Evolutionary conservation across 2,797 vertebrate genomes (phyloP), one percentile per base, ranked within the genome.

Genomic region (Enteromius viviparus): DNA sequence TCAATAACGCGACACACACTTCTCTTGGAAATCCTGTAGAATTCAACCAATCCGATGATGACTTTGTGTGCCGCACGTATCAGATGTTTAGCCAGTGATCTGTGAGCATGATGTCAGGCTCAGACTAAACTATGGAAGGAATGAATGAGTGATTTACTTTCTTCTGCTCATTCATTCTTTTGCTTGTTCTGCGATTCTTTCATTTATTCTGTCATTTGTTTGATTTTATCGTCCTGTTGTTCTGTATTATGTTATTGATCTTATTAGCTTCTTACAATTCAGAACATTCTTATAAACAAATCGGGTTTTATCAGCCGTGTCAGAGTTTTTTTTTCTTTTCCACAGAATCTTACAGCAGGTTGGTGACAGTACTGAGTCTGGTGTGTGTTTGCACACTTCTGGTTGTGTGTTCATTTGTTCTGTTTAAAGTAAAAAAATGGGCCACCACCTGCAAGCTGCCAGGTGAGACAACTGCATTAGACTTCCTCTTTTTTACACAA

Each of bases 281-380:
- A 58, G 55, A 26, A 26, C 49, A 6, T 37, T 45, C 15, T 12
- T n/a, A 26, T 6, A 12, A 32, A 26, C 47, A 1, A 12, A 12
- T 78, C 0, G 1, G 65, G 8, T 51, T 29, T 79, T 8, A 12
- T 40, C 42, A 78, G 65, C 1, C 79, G 69, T 47, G 17, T 47
- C 11, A 11, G 21, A 8, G n/a, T 2, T 51, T 29, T 76, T 76
- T 34, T 40, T 9, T 9, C 7, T 55, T 58, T 66, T 42, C 34
- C 26, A 10, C 72, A 85, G 83, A 81, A 76, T 70, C 71, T n/a
- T 4, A 51, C 42, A 15, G 42, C 78, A 42, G 72, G 42, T 42
- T 85, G 14, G 55, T 69, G 72, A 60, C 19, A 0, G 65, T 71
- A 4, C 1, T 81, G 11, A 64, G 49, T 26, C 2, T 81, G 72